Evolutionary conservation across 2,888 invertebrate genomes (phyloP).

Genomic region (Lomographa bimaculata): DNA sequence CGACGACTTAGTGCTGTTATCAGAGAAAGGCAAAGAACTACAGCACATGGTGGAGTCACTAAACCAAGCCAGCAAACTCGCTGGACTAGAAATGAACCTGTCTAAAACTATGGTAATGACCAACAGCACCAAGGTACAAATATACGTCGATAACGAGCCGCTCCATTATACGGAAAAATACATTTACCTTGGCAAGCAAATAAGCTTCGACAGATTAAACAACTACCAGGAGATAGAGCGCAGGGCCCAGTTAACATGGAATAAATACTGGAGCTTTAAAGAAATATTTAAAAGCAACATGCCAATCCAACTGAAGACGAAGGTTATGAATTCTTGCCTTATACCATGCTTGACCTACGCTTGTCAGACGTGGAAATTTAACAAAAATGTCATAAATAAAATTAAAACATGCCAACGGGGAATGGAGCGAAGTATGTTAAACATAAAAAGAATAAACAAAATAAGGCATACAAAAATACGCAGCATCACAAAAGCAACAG

Average conservation of each 20-base stretch:
- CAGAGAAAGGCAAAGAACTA: background rate
- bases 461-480: no score
- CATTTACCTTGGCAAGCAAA: constrained; percentile 27
- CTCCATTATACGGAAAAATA: constrained; percentile 10
- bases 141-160: background rate
- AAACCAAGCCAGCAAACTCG: background rate
- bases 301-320: background rate
- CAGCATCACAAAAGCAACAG: background rate
- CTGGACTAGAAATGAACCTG: background rate
- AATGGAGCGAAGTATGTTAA: no score
- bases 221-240: constrained; percentile 25
- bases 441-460: no score
- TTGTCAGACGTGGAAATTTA: no score
- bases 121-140: background rate
- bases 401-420: no score
- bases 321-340: no score
- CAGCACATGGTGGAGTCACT: no score
- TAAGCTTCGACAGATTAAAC: constrained; percentile 15
- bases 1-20: constrained; percentile 28
- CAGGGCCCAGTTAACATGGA: constrained; percentile 29
- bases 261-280: constrained; percentile 31
- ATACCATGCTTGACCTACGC: no score
- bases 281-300: constrained; percentile 4
- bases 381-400: no score
- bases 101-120: background rate